Evolutionary conservation across 2,888 invertebrate species (phyloP).

Genomic region (Mermis nigrescens): DNA sequence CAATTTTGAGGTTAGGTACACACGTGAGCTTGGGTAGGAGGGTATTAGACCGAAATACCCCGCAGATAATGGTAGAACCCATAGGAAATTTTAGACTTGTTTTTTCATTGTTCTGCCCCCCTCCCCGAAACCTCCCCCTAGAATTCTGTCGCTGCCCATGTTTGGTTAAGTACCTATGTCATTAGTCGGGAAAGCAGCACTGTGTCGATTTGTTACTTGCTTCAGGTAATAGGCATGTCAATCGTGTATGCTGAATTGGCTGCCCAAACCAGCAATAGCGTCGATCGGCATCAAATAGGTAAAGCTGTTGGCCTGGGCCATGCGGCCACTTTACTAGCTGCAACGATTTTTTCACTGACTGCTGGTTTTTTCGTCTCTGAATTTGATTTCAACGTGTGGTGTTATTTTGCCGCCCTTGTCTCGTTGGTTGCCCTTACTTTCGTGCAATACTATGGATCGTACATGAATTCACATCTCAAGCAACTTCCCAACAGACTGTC

Average conservation of each 20-base stretch:
- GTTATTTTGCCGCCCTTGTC: conserved; percentile 19
- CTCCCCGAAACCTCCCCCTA: too few relatives aligned
- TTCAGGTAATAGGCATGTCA: conserved; percentile 21
- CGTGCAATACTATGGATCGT: conserved; percentile 17
- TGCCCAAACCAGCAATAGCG: conserved; percentile 22
- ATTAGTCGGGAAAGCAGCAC: too few relatives aligned
- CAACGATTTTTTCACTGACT: conserved; percentile 19
- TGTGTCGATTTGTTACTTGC: too few relatives aligned
- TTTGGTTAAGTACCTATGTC: too few relatives aligned
- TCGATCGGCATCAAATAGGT: conserved; percentile 19
- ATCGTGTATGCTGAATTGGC: conserved; percentile 23
- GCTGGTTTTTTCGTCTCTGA: conserved; percentile 20
- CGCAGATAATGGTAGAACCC: too few relatives aligned
- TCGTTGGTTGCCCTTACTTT: conserved; percentile 17
- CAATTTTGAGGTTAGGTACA: too few relatives aligned
- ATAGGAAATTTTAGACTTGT: too few relatives aligned
- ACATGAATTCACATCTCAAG: conserved; percentile 19
- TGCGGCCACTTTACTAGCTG: conserved; percentile 19
- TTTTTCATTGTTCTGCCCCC: too few relatives aligned
- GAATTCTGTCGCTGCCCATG: too few relatives aligned
- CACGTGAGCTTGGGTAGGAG: too few relatives aligned
- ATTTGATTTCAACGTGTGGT: conserved; percentile 17
- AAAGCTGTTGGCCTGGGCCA: conserved; percentile 25
- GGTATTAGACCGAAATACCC: too few relatives aligned
- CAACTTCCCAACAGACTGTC: neutral